phyloP scores from a whole-genome alignment of 2,888 invertebrate genomes.

The Cetonia aurata region DNA sequence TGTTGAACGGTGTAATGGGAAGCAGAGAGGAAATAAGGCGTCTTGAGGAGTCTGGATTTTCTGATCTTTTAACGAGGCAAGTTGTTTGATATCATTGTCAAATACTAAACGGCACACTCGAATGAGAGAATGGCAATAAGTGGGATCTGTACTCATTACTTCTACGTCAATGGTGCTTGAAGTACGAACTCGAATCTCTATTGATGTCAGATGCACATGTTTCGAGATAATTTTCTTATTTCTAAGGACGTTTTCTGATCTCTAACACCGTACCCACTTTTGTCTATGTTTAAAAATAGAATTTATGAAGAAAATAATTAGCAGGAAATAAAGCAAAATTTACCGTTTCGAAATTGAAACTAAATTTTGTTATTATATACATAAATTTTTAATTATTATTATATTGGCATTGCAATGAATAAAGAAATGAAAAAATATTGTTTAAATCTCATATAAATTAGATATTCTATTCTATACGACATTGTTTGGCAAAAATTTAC shows the following conservation, averaged over 20 bases:
- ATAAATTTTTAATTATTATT: too few species aligned
- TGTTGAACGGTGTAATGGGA: constrained; percentile 4
- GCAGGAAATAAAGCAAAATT: too few species aligned
- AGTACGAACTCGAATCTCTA: constrained; percentile 14
- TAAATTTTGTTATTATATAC: too few species aligned
- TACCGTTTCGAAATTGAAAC: too few species aligned
- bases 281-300: too few species aligned
- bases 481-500: too few species aligned
- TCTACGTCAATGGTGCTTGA: constrained; percentile 25
- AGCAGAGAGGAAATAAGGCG: not conserved
- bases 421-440: too few species aligned
- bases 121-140: constrained; percentile 18
- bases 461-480: too few species aligned
- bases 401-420: too few species aligned
- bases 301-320: too few species aligned
- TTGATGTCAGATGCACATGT: constrained; percentile 35
- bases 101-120: constrained; percentile 23
- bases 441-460: too few species aligned
- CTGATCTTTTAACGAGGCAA: constrained; percentile 23
- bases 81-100: constrained; percentile 31
- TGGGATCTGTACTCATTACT: constrained; percentile 29
- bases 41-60: constrained; percentile 27
- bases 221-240: constrained; percentile 9
- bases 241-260: not conserved
- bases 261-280: too few species aligned